Percentiles rank a stretch among this genome's conserved stretches.
Conservation (phyloP, 2,888 invertebrate genomes). For the Drosophila limbata region DNA sequence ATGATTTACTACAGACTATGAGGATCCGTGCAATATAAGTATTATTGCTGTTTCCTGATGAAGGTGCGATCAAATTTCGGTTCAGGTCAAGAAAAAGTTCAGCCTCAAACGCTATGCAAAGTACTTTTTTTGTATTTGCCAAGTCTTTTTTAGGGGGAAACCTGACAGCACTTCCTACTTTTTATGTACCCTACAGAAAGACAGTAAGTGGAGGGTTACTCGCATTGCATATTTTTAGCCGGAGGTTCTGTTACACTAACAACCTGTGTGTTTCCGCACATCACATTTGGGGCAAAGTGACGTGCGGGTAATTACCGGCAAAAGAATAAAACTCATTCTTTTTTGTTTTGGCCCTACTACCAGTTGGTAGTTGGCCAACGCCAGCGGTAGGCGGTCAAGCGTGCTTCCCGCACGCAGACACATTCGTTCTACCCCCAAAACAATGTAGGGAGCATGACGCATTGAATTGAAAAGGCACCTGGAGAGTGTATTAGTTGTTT, state of each 20-base stretch:
- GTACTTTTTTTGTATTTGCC: constrained; percentile 3
- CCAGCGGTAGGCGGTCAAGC: constrained; percentile 64
- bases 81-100: constrained; percentile 9
- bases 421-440: constrained; percentile 52
- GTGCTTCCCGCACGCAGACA: constrained; percentile 66
- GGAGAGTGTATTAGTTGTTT: constrained; percentile 30
- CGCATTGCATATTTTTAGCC: constrained; percentile 18
- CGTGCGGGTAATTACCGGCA: constrained; percentile 71
- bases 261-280: constrained; percentile 54
- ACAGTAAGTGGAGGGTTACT: constrained; percentile 28
- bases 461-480: constrained; percentile 42
- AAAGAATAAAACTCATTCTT: constrained; percentile 47
- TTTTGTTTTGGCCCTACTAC: constrained; percentile 28
- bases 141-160: constrained; percentile 3
- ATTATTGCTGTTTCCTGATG: neutral
- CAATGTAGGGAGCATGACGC: constrained; percentile 59
- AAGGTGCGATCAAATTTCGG: neutral
- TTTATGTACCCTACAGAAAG: constrained; percentile 12
- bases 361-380: constrained; percentile 24
- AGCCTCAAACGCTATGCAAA: constrained; percentile 5
- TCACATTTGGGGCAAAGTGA: constrained; percentile 53
- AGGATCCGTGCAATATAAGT: neutral
- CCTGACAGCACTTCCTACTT: constrained; percentile 23
- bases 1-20: no score
- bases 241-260: constrained; percentile 46